Base-by-base conservation (phyloP, 2,797 vertebrate species). In the Sparus aurata region DNA sequence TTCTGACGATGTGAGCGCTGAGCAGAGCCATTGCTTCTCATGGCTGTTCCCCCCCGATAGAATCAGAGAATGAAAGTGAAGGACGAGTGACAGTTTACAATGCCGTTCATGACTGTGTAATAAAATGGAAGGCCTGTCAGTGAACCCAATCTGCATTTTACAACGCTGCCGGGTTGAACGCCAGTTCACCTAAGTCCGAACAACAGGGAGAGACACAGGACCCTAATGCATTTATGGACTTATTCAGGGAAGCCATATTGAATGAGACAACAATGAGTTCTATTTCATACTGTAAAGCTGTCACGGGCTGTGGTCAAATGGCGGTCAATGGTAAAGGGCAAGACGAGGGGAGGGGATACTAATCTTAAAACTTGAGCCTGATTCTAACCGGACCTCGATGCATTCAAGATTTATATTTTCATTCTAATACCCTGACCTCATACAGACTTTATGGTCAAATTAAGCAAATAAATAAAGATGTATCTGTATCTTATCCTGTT, bases 141-240 rank as follows among this genome's bases (percentile, higher is more conserved):
- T 94, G 94, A 95, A 95, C 93, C 92, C 92, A 75, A 93, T 94
- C 93, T 95, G 90, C 94, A 95, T 96, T 96, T 96, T 95, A 96
- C 93, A 95, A 88, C 85, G 16, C 73, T 45, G 83, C 78, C 7
- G 86, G 89, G 93, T 94, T 95, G 91, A 95, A 93, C 84, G 70
- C 87, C 90, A 93, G 92, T 95, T 94, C 92, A 93, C 84, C 89
- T 50, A 72, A 69, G 67, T 75, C 59, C 7, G 71, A 91, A 92
- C 91, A 94, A 94, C 87, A 88, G 88, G 75, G 79, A 84, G 75
- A 78, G 64, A 94, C 82, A 78, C 84, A 83, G 81, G 82, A 83
- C 75, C 63, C 85, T 91, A 89, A 92, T 92, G 87, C 88, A 64
- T 95, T 94, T 94, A 94, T 93, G 73, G 90, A 92, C 89, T 91